Evolutionary conservation across 2,113 vertebrate genomes (phyloP), one percentile per base, ranked within the genome.

Genomic region (Psittacula cyanocephala): DNA sequence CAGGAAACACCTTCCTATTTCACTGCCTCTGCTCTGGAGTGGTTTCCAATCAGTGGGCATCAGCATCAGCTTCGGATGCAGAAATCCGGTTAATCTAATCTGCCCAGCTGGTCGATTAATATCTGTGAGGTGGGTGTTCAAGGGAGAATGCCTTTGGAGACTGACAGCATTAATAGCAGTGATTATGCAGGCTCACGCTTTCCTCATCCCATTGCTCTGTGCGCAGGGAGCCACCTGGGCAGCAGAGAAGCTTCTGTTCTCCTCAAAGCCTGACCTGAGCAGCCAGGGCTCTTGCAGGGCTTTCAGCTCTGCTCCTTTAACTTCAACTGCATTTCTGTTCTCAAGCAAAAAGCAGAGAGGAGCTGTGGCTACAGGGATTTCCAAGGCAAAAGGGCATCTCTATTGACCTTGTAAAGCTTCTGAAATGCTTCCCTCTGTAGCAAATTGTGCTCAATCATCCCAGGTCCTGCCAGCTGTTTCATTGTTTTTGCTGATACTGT

Each of bases 91-190:
- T 70, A 70, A 78, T 86, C 74, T 52, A 6, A 62, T 55, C 83
- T 81, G 60, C 69, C 81, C 31, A 33, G 53, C 37, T 20, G 65
- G 13, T 7, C 43, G 50, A 43, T 47, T 17, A 29, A 3, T 57
- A 19, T 23, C 76, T 33, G 76, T 17, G 85, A 11, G 82, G 76
- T 0, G 44, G 44, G 7, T 28, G 53, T 7, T 47, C 1, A 7
- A 39, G 71, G 75, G 9, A 79, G 55, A 27, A 55, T 5, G 57
- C 10, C 63, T 52, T 49, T 3, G 0, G 41, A 35, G 86, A 7
- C 13, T 57, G 67, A 44, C 1, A 0, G 41, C 3, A 2, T 1
- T 22, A 49, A 29, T 6, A 50, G 59, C 1, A 3, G 0, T 2
- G 59, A 46, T 39, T 49, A 10, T 65, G 53, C 86, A 44, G 86